A percentile compares a stretch with the other conserved stretches of the same genome.
Evolutionary conservation across 2,113 vertebrate genomes (phyloP).

Genomic region (Crocuta crocuta): DNA sequence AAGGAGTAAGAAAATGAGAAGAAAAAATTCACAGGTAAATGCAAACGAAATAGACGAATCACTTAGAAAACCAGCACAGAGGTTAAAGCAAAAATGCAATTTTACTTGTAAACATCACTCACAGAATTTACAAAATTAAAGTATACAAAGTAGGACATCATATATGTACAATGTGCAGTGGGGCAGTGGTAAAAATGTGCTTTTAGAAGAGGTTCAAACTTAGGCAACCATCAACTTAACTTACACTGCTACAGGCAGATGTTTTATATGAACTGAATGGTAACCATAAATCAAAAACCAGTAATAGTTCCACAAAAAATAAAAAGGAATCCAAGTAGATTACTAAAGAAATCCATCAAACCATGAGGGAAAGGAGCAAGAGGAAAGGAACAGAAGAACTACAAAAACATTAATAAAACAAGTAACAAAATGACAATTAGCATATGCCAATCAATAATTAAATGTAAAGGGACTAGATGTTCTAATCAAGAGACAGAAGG

Average conservation of each 20-base stretch:
- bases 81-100: background rate
- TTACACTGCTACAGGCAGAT: background rate
- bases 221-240: background rate
- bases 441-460: background rate
- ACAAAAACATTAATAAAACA: background rate
- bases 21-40: background rate
- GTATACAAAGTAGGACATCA: background rate
- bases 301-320: background rate
- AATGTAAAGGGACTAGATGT: background rate
- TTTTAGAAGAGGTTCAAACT: background rate
- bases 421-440: background rate
- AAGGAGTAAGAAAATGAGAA: background rate
- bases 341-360: background rate
- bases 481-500: too few species aligned
- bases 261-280: background rate
- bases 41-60: background rate
- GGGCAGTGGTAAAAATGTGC: background rate
- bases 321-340: background rate
- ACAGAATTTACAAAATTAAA: background rate
- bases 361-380: background rate
- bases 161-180: background rate
- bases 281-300: background rate
- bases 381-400: background rate
- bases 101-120: background rate
- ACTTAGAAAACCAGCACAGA: background rate